phyloP scores from a whole-genome alignment of 2,888 invertebrate genomes.

The Chrysolina haemoptera region DNA sequence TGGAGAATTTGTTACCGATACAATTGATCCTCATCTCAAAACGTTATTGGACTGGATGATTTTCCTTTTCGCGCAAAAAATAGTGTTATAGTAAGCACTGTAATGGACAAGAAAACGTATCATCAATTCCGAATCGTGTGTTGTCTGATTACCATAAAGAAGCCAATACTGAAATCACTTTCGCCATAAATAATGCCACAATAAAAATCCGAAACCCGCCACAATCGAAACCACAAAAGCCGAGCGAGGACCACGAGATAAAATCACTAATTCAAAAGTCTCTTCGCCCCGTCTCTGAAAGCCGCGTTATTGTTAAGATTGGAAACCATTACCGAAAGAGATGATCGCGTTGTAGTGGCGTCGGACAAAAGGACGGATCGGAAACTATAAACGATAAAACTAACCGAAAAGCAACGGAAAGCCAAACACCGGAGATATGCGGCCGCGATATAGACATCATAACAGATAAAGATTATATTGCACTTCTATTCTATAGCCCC shows the following conservation, averaged over 20 bases:
- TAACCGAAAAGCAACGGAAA: constrained; percentile 65
- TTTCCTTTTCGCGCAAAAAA: too few relatives aligned
- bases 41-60: too few relatives aligned
- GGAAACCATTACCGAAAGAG: constrained; percentile 45
- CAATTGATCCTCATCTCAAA: too few relatives aligned
- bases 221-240: constrained; percentile 29
- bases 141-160: background rate
- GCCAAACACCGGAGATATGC: constrained; percentile 58
- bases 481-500: constrained; percentile 49
- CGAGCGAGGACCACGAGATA: constrained; percentile 11
- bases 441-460: constrained; percentile 58
- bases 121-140: too few relatives aligned
- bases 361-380: constrained; percentile 65
- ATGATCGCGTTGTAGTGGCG: constrained; percentile 51
- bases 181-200: background rate
- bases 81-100: too few relatives aligned
- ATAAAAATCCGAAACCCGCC: constrained; percentile 1
- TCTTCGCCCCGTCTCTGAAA: constrained; percentile 7
- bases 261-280: constrained; percentile 15
- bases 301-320: constrained; percentile 48
- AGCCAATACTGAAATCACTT: background rate
- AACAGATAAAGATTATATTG: constrained; percentile 65
- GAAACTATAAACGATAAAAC: constrained; percentile 68
- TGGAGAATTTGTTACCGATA: too few relatives aligned
- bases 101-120: too few relatives aligned